A percentile compares a stretch with the other conserved stretches of the same genome.
phyloP scores from a whole-genome alignment of 37 sponge, comb jelly and placozoan species.

The Aphrocallistes beatrix region DNA sequence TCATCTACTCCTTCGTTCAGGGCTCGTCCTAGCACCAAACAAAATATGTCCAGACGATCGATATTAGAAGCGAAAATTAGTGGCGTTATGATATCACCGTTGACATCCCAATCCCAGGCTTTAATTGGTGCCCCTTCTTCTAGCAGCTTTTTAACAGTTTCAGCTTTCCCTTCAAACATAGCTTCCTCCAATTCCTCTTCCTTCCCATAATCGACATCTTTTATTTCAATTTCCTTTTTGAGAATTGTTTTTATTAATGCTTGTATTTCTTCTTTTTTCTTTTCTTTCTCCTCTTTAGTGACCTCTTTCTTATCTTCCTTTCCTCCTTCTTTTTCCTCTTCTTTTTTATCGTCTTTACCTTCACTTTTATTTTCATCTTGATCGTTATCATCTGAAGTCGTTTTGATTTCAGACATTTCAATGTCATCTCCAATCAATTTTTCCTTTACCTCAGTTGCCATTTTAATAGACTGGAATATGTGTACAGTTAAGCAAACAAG shows the following conservation, averaged over 20 bases:
- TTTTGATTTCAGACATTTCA: neutral
- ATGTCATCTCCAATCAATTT: neutral
- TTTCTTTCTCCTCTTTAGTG: too few species aligned
- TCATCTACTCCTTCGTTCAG: neutral
- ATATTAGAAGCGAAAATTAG: neutral
- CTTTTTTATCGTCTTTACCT: neutral
- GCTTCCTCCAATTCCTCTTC: neutral
- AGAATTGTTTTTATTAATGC: neutral
- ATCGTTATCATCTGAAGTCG: too few species aligned
- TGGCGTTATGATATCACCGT: neutral
- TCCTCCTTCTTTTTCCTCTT: neutral
- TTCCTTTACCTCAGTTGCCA: constrained; percentile 14
- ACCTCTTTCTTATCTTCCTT: neutral
- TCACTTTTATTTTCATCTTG: neutral
- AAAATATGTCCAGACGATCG: constrained; percentile 9
- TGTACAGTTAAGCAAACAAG: too few species aligned
- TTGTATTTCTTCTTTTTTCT: neutral
- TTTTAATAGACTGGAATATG: too few species aligned
- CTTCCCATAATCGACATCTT: neutral
- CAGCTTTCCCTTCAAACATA: neutral
- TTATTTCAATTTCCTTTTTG: neutral
- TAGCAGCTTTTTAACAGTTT: neutral
- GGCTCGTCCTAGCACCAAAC: neutral
- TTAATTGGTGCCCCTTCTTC: neutral
- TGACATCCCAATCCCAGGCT: neutral